A percentile compares a stretch with the other conserved stretches of the same genome.
phyloP scores from a whole-genome alignment of 2,888 invertebrate genomes.

The Diadegma fenestrale region DNA sequence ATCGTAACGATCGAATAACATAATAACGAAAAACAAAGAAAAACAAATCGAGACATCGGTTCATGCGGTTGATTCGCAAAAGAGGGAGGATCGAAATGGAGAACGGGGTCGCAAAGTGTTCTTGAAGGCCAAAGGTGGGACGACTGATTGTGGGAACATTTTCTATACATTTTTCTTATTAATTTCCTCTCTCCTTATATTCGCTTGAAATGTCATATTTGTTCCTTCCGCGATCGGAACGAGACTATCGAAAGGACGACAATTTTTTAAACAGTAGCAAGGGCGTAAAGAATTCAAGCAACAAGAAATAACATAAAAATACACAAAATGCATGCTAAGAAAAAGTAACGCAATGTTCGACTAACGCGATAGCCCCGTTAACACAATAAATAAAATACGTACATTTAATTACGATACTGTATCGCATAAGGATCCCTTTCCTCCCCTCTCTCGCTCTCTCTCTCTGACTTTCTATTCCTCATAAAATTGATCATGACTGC shows the following conservation, averaged over 20 bases:
- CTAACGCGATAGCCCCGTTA: conserved; percentile 39
- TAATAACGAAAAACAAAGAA: conserved; percentile 27
- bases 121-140: conserved; percentile 43
- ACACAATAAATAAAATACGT: conserved; percentile 61
- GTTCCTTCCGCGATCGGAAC: conserved; percentile 22
- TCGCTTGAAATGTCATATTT: conserved; percentile 16
- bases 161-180: conserved; percentile 38
- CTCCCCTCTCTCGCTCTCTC: conserved; percentile 21
- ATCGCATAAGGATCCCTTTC: conserved; percentile 14
- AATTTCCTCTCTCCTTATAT: conserved; percentile 2
- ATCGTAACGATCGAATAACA: conserved; percentile 37
- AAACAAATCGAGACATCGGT: background rate
- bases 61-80: conserved; percentile 16
- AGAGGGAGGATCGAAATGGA: background rate
- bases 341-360: conserved; percentile 37
- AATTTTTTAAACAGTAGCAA: background rate
- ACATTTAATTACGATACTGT: conserved; percentile 45
- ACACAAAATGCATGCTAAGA: background rate
- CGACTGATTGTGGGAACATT: conserved; percentile 46
- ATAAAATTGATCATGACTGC: conserved; percentile 9
- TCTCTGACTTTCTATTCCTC: conserved; percentile 46
- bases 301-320: conserved; percentile 50
- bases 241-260: conserved; percentile 40
- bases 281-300: conserved; percentile 3
- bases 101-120: conserved; percentile 53